Conservation (phyloP, 2,888 invertebrate genomes). For the Sinelater perroti region DNA sequence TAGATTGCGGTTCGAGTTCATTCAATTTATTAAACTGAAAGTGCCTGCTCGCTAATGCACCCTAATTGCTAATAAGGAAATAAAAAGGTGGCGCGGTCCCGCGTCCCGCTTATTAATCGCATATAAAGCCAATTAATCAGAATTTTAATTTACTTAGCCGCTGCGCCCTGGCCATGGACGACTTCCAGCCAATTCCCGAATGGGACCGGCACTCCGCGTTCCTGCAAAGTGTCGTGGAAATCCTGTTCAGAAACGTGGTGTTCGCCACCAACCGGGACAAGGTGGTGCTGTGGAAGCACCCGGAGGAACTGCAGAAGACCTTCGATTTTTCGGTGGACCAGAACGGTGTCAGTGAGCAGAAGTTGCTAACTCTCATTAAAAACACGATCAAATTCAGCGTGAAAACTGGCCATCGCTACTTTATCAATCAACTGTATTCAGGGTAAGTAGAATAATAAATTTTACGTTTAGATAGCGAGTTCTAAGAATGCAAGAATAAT, state of each 20-base stretch:
- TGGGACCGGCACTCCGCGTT: slow-evolving; percentile 58
- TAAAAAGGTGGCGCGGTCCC: slow-evolving; percentile 27
- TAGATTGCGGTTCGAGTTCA: slow-evolving; percentile 33
- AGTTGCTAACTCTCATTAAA: slow-evolving; percentile 59
- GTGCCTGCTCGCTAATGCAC: slow-evolving; percentile 34
- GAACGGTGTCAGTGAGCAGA: slow-evolving; percentile 57
- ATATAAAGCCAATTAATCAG: slow-evolving; percentile 32
- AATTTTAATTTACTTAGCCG: slow-evolving; percentile 25
- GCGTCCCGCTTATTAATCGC: slow-evolving; percentile 19
- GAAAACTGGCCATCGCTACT: slow-evolving; percentile 67
- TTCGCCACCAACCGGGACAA: slow-evolving; percentile 59
- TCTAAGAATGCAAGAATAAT: no score
- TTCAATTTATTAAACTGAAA: slow-evolving; percentile 35
- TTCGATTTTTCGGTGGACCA: slow-evolving; percentile 59
- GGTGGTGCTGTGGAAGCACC: slow-evolving; percentile 64
- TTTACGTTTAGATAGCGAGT: no score
- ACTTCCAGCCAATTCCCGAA: slow-evolving; percentile 55
- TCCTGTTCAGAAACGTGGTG: slow-evolving; percentile 59
- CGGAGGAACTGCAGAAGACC: slow-evolving; percentile 59
- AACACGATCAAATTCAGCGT: slow-evolving; percentile 66
- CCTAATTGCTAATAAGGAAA: slow-evolving; percentile 33
- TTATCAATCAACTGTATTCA: slow-evolving; percentile 68
- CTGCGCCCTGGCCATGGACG: slow-evolving; percentile 42
- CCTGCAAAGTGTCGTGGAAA: slow-evolving; percentile 56
- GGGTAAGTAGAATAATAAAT: slow-evolving; percentile 61